Conservation (phyloP, 2,113 vertebrate species). For the Leptosomus discolor region DNA sequence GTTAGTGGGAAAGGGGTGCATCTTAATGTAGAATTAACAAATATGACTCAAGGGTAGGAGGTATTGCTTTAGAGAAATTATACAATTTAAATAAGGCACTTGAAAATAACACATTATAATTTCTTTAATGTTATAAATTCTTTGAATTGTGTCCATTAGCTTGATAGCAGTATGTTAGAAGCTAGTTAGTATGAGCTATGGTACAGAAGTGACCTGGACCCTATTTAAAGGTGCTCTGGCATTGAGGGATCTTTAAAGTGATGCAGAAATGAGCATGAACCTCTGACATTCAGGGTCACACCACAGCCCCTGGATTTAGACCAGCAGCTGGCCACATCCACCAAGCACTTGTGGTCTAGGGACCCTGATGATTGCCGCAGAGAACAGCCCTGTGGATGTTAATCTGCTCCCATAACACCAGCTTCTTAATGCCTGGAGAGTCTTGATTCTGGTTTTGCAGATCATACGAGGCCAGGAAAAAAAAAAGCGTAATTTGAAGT, state of each 20-base stretch:
- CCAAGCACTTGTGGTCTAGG: neutral
- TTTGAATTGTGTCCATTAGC: constrained; percentile 15
- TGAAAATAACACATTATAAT: neutral
- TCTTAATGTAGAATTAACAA: constrained; percentile 69
- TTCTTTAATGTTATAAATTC: constrained; percentile 10
- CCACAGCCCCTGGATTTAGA: neutral
- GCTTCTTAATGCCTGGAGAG: neutral
- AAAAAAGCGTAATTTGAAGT: neutral
- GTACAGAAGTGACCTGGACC: neutral
- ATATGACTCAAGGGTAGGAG: neutral
- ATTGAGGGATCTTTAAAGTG: neutral
- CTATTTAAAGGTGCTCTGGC: neutral
- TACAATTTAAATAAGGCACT: constrained; percentile 41
- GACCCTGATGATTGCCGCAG: neutral
- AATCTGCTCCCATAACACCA: neutral
- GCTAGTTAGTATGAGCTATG: neutral
- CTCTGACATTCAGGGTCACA: neutral
- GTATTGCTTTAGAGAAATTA: constrained; percentile 36
- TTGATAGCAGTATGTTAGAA: neutral
- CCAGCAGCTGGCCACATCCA: neutral
- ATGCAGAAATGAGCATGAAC: neutral
- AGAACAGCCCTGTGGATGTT: neutral
- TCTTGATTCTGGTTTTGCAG: neutral
- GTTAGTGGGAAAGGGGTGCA: constrained; percentile 5
- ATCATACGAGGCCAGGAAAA: neutral